Evolutionary conservation across 2,113 vertebrate genomes (phyloP).

Genomic region (Perognathus longimembris): DNA sequence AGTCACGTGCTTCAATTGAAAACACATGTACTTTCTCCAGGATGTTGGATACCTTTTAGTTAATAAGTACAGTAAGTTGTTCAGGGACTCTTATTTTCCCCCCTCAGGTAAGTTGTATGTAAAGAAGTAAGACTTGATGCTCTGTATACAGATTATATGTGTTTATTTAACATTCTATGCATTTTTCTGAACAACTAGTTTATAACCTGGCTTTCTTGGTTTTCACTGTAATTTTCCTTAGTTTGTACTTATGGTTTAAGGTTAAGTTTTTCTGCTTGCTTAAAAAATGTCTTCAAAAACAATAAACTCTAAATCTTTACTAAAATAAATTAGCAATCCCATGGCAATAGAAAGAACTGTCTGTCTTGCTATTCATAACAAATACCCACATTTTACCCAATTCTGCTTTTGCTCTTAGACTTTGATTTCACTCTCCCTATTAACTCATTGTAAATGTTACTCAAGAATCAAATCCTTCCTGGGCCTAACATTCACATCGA

Average conservation of each 20-base stretch:
- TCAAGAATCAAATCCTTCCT: conserved; percentile 34
- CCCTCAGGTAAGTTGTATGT: background rate
- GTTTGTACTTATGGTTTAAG: no score
- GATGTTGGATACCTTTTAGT: background rate
- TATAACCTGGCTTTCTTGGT: no score
- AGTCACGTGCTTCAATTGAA: background rate
- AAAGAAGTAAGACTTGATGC: background rate
- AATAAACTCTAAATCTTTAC: no score
- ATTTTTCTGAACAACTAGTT: no score
- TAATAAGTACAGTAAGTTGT: background rate
- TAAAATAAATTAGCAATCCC: no score
- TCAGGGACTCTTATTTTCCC: background rate
- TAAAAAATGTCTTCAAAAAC: no score
- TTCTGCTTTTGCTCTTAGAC: background rate
- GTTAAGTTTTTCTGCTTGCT: no score
- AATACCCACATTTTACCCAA: background rate
- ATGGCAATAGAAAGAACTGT: background rate
- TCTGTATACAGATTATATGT: background rate
- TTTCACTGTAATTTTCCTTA: no score
- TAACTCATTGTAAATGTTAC: conserved; percentile 19
- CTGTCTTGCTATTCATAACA: background rate
- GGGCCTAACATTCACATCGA: background rate
- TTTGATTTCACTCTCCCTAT: background rate
- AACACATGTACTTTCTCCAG: background rate
- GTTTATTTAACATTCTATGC: no score